Evolutionary conservation across 2,888 invertebrate genomes (phyloP).

Genomic region (Frankliniella fusca): DNA sequence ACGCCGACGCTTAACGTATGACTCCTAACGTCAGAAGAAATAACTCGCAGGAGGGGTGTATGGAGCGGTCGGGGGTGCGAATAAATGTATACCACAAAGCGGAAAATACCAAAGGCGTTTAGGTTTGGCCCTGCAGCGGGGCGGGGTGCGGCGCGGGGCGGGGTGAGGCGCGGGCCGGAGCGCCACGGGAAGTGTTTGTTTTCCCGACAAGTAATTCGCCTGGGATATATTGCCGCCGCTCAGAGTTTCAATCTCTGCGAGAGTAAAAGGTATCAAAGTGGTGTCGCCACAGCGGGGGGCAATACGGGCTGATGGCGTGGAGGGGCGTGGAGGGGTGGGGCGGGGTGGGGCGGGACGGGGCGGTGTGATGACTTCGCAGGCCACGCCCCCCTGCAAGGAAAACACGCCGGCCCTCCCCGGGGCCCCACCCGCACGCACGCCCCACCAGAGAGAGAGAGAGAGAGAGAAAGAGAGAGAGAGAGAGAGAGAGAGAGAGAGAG

Average conservation of each 20-base stretch:
- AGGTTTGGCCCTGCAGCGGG: too few relatives aligned
- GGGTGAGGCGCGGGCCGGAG: not conserved
- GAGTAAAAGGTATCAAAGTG: slow-evolving; percentile 26
- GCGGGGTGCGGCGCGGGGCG: too few relatives aligned
- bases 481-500: slow-evolving; percentile 8
- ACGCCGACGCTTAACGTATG: too few relatives aligned
- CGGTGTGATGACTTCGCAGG: not conserved
- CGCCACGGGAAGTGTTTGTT: slow-evolving; percentile 10
- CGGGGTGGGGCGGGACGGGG: slow-evolving; percentile 19
- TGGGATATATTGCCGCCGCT: not conserved
- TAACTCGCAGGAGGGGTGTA: too few relatives aligned
- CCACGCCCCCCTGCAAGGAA: slow-evolving; percentile 18
- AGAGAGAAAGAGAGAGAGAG: not conserved
- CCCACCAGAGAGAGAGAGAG: slow-evolving; percentile 4
- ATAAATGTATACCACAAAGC: too few relatives aligned
- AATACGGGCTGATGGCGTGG: not conserved
- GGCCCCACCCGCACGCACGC: slow-evolving; percentile 26
- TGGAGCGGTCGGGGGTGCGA: too few relatives aligned
- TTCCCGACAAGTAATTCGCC: slow-evolving; percentile 18
- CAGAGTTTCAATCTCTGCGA: slow-evolving; percentile 1
- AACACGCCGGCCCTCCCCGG: not conserved
- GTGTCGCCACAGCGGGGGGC: slow-evolving; percentile 29
- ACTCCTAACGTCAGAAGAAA: too few relatives aligned
- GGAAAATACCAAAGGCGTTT: too few relatives aligned
- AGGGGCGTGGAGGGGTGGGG: not conserved